phyloP scores from a whole-genome alignment of 2,797 vertebrate species.

The Mionectes olivaceus region DNA sequence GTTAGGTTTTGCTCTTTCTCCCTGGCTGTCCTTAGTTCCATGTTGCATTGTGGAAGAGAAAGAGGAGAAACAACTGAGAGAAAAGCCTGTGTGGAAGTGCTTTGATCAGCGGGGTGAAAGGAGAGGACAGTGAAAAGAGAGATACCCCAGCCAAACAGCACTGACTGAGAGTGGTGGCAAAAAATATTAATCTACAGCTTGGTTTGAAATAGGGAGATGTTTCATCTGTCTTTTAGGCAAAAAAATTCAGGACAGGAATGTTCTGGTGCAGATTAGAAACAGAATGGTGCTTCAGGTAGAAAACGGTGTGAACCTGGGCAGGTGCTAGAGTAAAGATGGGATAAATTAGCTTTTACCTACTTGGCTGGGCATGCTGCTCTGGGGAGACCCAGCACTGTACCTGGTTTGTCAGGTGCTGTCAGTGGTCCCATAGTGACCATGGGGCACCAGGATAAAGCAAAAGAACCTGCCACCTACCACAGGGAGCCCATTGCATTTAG shows the following conservation, averaged over 20 bases:
- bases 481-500: rapidly evolving
- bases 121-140: not conserved
- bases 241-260: not conserved
- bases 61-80: not conserved
- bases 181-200: not conserved
- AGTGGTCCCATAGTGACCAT: not conserved
- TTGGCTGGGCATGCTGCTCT: not conserved
- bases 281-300: not conserved
- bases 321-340: not conserved
- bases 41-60: not conserved
- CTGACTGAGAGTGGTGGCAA: not conserved
- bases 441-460: not conserved
- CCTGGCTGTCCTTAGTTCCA: not conserved
- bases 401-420: not conserved
- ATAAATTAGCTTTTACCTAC: not conserved
- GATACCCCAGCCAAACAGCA: not conserved
- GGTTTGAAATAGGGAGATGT: not conserved
- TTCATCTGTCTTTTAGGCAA: not conserved
- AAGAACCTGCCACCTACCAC: not conserved
- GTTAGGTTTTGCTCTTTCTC: not conserved
- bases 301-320: not conserved
- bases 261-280: not conserved
- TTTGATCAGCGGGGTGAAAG: not conserved
- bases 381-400: not conserved
- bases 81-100: not conserved